A percentile compares a stretch with the other conserved stretches of the same genome.
phyloP scores from a whole-genome alignment of 2,888 invertebrate species.

The Agonum fuliginosum region DNA sequence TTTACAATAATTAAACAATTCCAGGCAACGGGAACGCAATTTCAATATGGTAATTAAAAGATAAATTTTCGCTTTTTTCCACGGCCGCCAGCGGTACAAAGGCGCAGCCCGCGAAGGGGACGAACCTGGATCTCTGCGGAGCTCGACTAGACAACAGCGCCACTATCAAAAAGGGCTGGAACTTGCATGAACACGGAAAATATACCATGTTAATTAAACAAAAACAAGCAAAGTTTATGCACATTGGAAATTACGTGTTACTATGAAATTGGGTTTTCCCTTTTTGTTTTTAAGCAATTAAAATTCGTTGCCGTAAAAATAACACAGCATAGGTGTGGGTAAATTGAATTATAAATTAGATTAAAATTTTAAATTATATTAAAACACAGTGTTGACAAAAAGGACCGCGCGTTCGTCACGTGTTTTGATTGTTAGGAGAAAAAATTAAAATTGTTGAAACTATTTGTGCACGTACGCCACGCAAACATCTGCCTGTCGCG shows the following conservation, averaged over 20 bases:
- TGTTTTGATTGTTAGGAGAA: constrained; percentile 47
- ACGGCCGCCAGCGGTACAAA: constrained; percentile 23
- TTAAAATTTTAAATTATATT: constrained; percentile 60
- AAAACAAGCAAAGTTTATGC: constrained; percentile 58
- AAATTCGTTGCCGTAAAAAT: constrained; percentile 58
- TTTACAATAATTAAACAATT: constrained; percentile 61
- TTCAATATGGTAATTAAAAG: constrained; percentile 60
- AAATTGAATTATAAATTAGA: constrained; percentile 60
- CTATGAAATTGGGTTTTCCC: constrained; percentile 58
- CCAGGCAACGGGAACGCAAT: constrained; percentile 60
- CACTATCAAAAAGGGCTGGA: constrained; percentile 54
- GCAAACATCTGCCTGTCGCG: constrained; percentile 32
- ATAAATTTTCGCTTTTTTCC: constrained; percentile 58
- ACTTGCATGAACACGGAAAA: constrained; percentile 56
- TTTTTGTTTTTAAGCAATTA: constrained; percentile 60
- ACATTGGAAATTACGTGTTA: constrained; percentile 60
- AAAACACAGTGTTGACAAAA: constrained; percentile 57
- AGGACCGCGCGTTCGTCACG: constrained; percentile 5
- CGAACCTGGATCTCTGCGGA: constrained; percentile 4
- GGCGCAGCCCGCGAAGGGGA: constrained; percentile 4
- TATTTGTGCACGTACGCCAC: constrained; percentile 51
- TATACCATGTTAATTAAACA: constrained; percentile 60
- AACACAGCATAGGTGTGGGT: constrained; percentile 55
- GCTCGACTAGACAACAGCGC: constrained; percentile 32
- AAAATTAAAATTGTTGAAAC: constrained; percentile 54